Percentiles rank a stretch among this genome's conserved stretches.
These are phyloP conservation scores for Sebastolobus alascanus DNA, from an alignment of 2,797 vertebrate genomes.

Conservation along the genomic window DNA sequence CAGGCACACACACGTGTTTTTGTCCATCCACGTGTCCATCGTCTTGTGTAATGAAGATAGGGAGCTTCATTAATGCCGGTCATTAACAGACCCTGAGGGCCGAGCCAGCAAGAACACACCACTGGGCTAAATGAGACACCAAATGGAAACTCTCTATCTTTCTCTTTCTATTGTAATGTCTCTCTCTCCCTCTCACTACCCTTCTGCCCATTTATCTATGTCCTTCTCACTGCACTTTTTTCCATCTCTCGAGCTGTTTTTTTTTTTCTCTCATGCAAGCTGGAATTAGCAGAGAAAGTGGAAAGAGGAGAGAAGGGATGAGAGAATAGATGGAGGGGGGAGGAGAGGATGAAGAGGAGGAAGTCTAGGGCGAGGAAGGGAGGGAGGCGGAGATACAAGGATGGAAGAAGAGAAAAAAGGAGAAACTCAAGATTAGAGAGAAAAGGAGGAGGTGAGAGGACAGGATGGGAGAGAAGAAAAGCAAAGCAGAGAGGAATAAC, in stretches of 20 bases:
- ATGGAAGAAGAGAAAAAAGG: background rate
- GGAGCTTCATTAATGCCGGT: conserved; percentile 59
- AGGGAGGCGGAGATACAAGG: background rate
- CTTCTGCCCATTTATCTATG: conserved; percentile 35
- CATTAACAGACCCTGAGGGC: conserved; percentile 49
- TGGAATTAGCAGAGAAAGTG: background rate
- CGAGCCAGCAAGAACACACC: conserved; percentile 56
- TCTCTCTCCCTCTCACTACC: conserved; percentile 28
- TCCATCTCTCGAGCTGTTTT: background rate
- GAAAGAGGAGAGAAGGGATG: background rate
- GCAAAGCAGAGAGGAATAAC: background rate
- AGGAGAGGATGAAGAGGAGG: background rate
- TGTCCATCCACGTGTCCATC: background rate
- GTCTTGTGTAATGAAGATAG: conserved; percentile 42
- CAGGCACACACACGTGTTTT: background rate
- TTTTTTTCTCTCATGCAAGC: background rate
- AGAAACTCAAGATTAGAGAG: background rate
- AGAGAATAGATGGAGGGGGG: background rate
- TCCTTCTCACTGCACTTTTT: conserved; percentile 33
- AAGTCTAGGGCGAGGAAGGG: background rate
- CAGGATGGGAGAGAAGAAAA: background rate
- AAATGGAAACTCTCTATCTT: conserved; percentile 38
- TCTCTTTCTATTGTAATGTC: background rate
- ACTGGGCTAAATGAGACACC: conserved; percentile 51
- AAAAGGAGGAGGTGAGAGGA: background rate